These are phyloP conservation scores for Fregetta grallaria DNA, from an alignment of 2,113 vertebrate genomes.

Conservation along the genomic window DNA sequence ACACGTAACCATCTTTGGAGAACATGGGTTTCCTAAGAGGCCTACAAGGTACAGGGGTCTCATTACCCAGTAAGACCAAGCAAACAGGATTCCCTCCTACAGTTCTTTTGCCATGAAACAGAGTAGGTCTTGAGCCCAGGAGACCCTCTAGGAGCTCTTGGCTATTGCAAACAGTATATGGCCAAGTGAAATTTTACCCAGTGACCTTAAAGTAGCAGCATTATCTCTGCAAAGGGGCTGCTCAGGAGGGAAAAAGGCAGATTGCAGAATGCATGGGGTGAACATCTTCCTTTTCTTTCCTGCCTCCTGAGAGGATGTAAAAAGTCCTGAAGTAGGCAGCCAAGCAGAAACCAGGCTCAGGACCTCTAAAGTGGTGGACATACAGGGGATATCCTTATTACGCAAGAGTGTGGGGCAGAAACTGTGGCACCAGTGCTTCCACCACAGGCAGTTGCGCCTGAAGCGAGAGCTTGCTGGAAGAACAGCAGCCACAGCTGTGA, in stretches of 20 bases:
- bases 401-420: not conserved
- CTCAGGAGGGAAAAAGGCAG: not conserved
- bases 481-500: not conserved
- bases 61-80: not conserved
- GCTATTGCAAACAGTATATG: not conserved
- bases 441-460: not conserved
- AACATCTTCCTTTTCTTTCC: not conserved
- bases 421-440: not conserved
- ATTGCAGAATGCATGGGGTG: not conserved
- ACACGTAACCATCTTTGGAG: not conserved
- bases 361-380: not conserved
- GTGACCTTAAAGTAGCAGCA: not conserved
- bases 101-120: not conserved
- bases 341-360: not conserved
- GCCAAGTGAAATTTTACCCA: not conserved
- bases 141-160: not conserved
- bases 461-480: not conserved
- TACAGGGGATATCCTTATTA: not conserved
- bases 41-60: not conserved
- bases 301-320: not conserved
- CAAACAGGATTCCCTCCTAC: not conserved
- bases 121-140: not conserved
- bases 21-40: not conserved
- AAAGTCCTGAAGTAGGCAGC: not conserved
- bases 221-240: not conserved